Conservation (phyloP, 2,113 vertebrate species). For the Megaceryle torquata region DNA sequence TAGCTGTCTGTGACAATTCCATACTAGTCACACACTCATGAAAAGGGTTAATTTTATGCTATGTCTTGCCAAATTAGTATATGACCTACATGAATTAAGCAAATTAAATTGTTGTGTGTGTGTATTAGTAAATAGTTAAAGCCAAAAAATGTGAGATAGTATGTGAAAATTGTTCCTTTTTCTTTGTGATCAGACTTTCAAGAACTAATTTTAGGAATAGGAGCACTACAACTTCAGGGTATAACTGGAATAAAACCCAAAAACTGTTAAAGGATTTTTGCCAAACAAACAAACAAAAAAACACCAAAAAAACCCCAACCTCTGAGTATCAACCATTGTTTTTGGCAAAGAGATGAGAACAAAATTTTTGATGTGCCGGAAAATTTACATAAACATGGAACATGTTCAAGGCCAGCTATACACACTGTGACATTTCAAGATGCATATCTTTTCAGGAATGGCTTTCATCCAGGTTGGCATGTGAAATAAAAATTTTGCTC, state of each 20-base stretch:
- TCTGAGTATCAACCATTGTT: neutral
- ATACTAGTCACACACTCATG: neutral
- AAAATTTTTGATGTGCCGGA: neutral
- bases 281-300: neutral
- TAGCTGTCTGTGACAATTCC: neutral
- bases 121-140: neutral
- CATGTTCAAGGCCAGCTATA: neutral
- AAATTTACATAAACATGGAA: neutral
- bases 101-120: neutral
- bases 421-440: neutral
- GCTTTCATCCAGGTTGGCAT: neutral
- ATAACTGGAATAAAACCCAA: neutral
- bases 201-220: neutral
- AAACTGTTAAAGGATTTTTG: too few relatives aligned
- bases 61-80: neutral
- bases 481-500: neutral
- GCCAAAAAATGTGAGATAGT: neutral
- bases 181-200: neutral
- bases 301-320: neutral
- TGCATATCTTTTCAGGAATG: neutral
- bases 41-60: neutral
- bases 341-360: neutral
- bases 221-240: neutral
- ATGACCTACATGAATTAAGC: neutral
- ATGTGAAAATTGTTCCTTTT: neutral